Evolutionary conservation across 2,113 vertebrate species (phyloP), one percentile per base, ranked within the genome.

Genomic region (Ellobius talpinus): DNA sequence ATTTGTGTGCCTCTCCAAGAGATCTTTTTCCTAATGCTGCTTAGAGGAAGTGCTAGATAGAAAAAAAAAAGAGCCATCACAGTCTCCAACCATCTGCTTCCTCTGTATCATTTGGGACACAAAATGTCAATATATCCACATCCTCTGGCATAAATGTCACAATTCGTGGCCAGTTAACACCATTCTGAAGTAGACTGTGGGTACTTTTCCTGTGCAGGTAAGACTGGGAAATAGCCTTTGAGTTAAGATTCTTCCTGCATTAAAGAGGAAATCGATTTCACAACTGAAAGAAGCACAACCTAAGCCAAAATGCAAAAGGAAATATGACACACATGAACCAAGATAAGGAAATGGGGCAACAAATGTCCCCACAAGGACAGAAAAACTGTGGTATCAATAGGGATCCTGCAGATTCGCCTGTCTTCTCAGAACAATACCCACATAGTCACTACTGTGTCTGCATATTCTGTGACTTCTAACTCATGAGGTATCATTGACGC

Each of bases 401-500:
- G 16, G 68, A 47, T 14, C 42, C 17, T 3, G 19, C 10, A 86
- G 84, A 9, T 42, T 47, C 23, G 2, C 55, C 24, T 14, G 1
- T 1, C 33, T 68, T 47, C 33, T 10, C 31, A 21, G 9, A 11
- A 66, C 84, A 68, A 36, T 50, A 16, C 19, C 47, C 65, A 70
- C 45, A 21, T 8, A 23, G 36, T 36, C 23, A 16, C 19, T 24
- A 10, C 11, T 70, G 33, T 36, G 33, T 12, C 45, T n/a, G 7
- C 21, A 3, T 23, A 24, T n/a, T 21, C 47, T 50, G 21, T n/a
- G 33, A 36, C 45, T 36, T 70, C 84, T 31, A 11, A 29, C 7
- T 86, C 39, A 33, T 1, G 4, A 45, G 42, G 29, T 11, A 24
- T n/a, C 2, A 4, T 19, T 50, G 13, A 26, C 2, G 1, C 8